Percentiles rank a stretch among this genome's conserved stretches.
Conservation (phyloP, 1,140 invertebrate species). For the Calycopis cecrops region DNA sequence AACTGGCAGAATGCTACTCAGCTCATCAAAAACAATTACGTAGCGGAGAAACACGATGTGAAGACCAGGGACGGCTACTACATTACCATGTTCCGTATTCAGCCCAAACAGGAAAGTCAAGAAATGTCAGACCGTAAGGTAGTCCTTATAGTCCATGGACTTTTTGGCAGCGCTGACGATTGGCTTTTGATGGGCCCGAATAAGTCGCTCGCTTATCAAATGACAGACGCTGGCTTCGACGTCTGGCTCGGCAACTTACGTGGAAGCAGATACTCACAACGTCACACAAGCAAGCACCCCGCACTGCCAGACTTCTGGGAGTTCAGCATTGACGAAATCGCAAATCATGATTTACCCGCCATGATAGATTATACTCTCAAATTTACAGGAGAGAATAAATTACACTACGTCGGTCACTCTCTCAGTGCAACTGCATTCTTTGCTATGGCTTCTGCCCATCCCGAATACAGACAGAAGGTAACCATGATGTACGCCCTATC, state of each 20-base stretch:
- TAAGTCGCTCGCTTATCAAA: slow-evolving; percentile 68
- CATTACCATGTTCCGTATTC: slow-evolving; percentile 77
- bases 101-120: slow-evolving; percentile 34
- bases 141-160: slow-evolving; percentile 80
- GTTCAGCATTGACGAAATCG: slow-evolving; percentile 83
- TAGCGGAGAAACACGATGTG: slow-evolving; percentile 75
- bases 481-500: slow-evolving; percentile 78
- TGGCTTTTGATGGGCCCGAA: slow-evolving; percentile 76
- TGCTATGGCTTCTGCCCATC: slow-evolving; percentile 74
- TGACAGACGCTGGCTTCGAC: slow-evolving; percentile 79
- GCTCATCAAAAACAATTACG: slow-evolving; percentile 71
- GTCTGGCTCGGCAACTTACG: slow-evolving; percentile 85
- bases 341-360: slow-evolving; percentile 82
- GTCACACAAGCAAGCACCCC: slow-evolving; percentile 72
- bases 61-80: slow-evolving; percentile 79
- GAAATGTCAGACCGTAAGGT: slow-evolving; percentile 30
- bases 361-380: slow-evolving; percentile 82
- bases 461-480: slow-evolving; percentile 81
- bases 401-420: slow-evolving; percentile 81
- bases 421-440: slow-evolving; percentile 65
- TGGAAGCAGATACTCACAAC: slow-evolving; percentile 81
- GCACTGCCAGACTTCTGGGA: slow-evolving; percentile 69
- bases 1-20: slow-evolving; percentile 41
- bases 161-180: slow-evolving; percentile 78
- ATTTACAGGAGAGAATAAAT: slow-evolving; percentile 63